These are phyloP conservation scores for Celastrina argiolus DNA, from an alignment of 2,888 invertebrate species.

Conservation along the genomic window DNA sequence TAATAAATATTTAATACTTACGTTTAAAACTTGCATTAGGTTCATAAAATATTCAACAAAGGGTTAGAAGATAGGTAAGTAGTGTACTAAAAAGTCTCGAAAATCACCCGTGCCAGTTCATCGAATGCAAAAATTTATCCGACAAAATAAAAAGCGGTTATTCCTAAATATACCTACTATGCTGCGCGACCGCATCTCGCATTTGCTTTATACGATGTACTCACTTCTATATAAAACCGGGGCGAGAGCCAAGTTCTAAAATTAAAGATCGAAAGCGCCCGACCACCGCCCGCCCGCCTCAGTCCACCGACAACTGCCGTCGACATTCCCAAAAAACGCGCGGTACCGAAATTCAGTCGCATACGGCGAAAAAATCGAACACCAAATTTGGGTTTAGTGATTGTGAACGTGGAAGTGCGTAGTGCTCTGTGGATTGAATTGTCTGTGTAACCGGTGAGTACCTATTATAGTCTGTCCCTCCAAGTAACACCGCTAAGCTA, in stretches of 20 bases:
- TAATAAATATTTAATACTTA: too few relatives aligned
- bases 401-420: slow-evolving; percentile 48
- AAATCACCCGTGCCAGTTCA: slow-evolving; percentile 46
- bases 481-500: slow-evolving; percentile 39
- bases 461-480: slow-evolving; percentile 43
- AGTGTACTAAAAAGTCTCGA: slow-evolving; percentile 46
- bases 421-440: slow-evolving; percentile 20
- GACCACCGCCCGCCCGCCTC: slow-evolving; percentile 73
- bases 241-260: slow-evolving; percentile 82
- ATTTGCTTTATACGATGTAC: slow-evolving; percentile 77
- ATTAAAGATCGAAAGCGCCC: slow-evolving; percentile 74
- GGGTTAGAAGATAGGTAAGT: too few relatives aligned
- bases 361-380: slow-evolving; percentile 47
- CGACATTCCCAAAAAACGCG: slow-evolving; percentile 66
- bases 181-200: slow-evolving; percentile 70
- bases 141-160: slow-evolving; percentile 73
- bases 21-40: too few relatives aligned
- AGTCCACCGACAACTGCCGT: slow-evolving; percentile 73
- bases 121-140: slow-evolving; percentile 69
- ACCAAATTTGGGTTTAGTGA: slow-evolving; percentile 52
- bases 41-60: neutral
- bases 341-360: slow-evolving; percentile 53
- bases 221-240: slow-evolving; percentile 79
- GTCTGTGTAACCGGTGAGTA: slow-evolving; percentile 59
- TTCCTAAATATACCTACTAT: slow-evolving; percentile 72